Evolutionary conservation across 2,888 invertebrate genomes (phyloP), one percentile per base, ranked within the genome.

Genomic region (Scaptodrosophila latifasciaeformis): DNA sequence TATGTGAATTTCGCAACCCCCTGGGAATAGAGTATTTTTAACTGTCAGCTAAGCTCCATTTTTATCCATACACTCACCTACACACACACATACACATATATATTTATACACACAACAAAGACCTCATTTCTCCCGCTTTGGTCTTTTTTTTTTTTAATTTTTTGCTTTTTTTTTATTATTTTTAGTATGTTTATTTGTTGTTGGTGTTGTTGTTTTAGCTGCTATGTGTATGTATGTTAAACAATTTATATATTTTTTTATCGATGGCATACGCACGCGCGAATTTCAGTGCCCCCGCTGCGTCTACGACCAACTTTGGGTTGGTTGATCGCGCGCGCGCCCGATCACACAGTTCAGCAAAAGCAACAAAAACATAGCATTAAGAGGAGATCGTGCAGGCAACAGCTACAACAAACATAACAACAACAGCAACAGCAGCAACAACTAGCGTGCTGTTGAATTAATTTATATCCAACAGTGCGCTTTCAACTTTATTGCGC

Each of bases 391-490:
- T 49, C 59, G 63, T 49, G 64, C 59, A 56, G 34, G 30, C 34
- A 34, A 30, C 51, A 50, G 48, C 44, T 52, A 52, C 55, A 64
- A 63, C 44, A 52, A 64, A 48, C 47, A 52, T 51, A 37, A 54
- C 65, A 68, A 53, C 64, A 54, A 65, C 56, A 60, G 48, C 48
- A 48, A 47, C 49, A 50, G 27, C 49, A 50, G n/a, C 42, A 44
- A 66, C 68, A 66, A n/a, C n/a, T 76, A 66, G 82, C 82, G 83
- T 84, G 82, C 82, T 83, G 83, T 81, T 84, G 84, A 83, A 82
- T 82, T 82, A 84, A 84, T 83, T 83, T 84, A 84, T 84, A 81
- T 68, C 82, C 82, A 67, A 76, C 81, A 70, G 82, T 82, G 82
- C 72, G 81, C 81, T 79, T 81, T 74, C 81, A 76, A 74, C 82